Evolutionary conservation across 2,888 invertebrate genomes (phyloP).

Genomic region (Temnothorax rugatulus): DNA sequence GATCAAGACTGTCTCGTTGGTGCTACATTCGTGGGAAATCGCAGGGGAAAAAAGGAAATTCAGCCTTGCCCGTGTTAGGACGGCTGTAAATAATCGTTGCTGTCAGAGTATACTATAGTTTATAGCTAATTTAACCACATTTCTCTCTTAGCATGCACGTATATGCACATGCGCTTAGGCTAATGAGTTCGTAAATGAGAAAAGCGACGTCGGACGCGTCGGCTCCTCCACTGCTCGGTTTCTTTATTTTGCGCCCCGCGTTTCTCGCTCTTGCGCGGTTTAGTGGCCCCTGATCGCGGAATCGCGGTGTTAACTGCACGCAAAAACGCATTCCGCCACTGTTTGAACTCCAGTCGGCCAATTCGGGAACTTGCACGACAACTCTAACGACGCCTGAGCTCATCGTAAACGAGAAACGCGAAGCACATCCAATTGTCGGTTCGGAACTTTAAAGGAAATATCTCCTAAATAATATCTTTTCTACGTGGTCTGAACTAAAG

Average conservation of each 20-base stretch:
- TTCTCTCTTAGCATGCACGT: constrained; percentile 39
- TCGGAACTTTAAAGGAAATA: neutral
- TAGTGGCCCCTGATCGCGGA: constrained; percentile 25
- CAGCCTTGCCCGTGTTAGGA: constrained; percentile 28
- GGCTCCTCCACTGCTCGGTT: neutral
- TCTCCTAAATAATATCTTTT: too few relatives aligned
- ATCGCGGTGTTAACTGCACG: constrained; percentile 9
- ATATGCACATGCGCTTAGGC: constrained; percentile 51
- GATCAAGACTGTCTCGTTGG: constrained; percentile 6
- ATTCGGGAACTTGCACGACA: constrained; percentile 11
- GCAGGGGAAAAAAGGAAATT: neutral
- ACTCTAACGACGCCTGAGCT: neutral
- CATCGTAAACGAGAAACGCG: neutral
- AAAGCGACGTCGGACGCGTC: constrained; percentile 44
- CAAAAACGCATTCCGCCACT: constrained; percentile 5
- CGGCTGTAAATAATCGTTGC: constrained; percentile 50
- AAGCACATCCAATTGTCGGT: neutral
- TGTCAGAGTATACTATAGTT: constrained; percentile 48
- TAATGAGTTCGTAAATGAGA: constrained; percentile 54
- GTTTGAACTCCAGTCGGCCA: neutral
- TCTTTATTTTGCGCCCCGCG: constrained; percentile 31
- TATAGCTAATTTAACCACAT: constrained; percentile 55
- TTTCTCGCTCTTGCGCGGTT: neutral
- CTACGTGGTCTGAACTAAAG: neutral
- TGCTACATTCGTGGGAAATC: neutral